Evolutionary conservation across 2,113 vertebrate species (phyloP), one percentile per base, ranked within the genome.

Genomic region (Drymodes brunneopygia): DNA sequence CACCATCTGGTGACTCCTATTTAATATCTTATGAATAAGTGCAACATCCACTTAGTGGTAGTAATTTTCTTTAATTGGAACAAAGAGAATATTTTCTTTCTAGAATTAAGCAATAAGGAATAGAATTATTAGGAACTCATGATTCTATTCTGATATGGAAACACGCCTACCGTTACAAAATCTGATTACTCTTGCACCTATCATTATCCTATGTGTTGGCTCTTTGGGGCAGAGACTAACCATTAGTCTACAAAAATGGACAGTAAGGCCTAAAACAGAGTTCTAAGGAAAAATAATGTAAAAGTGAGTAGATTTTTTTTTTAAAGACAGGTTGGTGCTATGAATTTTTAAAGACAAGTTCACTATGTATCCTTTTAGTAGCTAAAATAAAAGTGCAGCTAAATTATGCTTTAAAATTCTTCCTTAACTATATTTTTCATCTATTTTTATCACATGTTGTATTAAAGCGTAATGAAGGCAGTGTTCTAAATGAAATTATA

Each of bases 1-100:
- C 95, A 97, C 94, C 96, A 95, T 93, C 95, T 96, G 94, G 93
- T 96, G 96, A 96, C 96, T 96, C 51, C 20, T 82, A 44, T 91
- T 94, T 89, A 95, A 91, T 92, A 90, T 85, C 92, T 96, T 94
- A 96, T 90, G 25, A 53, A 79, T 85, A 83, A 93, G 71, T 82
- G 58, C 50, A 87, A 79, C 29, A 79, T 88, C 22, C 11, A 3
- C 69, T 77, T 54, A 74, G 20, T 56, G 54, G 25, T 53, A 79
- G 20, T 7, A 79, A 51, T 78, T 86, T 70, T 83, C 6, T 73
- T 86, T 44, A 64, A 70, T 31, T 79, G 10, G 18, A 77, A 54
- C 56, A 33, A 90, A 74, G 15, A 45, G 2, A 88, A 22, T 23
- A 24, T 70, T 81, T 86, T 77, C 11, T 38, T 64, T 5, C 40